Evolutionary conservation across 2,113 vertebrate species (phyloP).

Genomic region (Antennarius striatus): DNA sequence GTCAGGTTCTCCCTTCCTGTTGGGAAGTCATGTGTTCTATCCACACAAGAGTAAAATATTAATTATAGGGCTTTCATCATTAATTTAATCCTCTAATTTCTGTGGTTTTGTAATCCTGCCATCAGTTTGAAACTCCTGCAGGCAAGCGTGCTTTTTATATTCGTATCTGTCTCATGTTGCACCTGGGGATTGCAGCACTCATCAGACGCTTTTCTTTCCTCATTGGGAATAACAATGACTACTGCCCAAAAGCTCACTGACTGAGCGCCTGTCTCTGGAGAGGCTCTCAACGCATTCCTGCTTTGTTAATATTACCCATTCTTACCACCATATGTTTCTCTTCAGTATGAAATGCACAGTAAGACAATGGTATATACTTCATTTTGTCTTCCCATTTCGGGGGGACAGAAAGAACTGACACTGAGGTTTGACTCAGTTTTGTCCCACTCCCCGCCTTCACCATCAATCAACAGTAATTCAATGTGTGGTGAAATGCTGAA

Average conservation of each 20-base stretch:
- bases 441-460: constrained; percentile 7
- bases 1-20: constrained; percentile 18
- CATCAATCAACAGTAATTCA: constrained; percentile 19
- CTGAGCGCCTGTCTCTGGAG: constrained; percentile 29
- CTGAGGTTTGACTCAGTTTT: constrained; percentile 1
- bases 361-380: no score
- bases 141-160: constrained; percentile 36
- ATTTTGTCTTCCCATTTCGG: no score
- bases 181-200: constrained; percentile 33
- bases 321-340: constrained; percentile 2
- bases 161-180: constrained; percentile 29
- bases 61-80: neutral
- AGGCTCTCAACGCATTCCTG: constrained; percentile 18
- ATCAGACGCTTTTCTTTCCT: constrained; percentile 37
- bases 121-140: constrained; percentile 26
- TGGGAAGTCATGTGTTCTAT: constrained; percentile 7
- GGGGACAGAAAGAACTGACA: neutral
- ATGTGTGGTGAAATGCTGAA: constrained; percentile 36
- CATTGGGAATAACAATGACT: constrained; percentile 18
- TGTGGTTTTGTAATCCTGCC: neutral
- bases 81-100: no score
- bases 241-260: constrained; percentile 34
- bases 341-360: no score
- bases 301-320: constrained; percentile 14
- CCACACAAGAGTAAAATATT: constrained; percentile 5